These are phyloP conservation scores for Drosophila silvestris DNA, from an alignment of 2,888 invertebrate genomes.

Conservation along the genomic window DNA sequence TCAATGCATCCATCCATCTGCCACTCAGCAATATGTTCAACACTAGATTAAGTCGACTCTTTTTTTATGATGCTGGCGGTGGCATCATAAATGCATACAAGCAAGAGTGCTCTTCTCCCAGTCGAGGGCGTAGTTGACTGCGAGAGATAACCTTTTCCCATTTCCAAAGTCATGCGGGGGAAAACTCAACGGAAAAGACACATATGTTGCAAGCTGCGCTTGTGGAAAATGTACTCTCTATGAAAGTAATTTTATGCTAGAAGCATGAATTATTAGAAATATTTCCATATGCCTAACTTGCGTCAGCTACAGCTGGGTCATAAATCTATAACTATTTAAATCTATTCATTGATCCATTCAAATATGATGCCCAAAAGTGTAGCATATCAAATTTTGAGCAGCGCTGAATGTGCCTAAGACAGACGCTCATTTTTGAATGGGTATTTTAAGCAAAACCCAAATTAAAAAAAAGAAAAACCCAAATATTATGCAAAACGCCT, in stretches of 20 bases:
- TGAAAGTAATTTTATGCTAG: too few relatives aligned
- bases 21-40: not conserved
- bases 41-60: not conserved
- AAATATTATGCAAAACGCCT: slow-evolving; percentile 17
- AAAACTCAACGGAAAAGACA: not conserved
- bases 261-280: not conserved
- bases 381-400: not conserved
- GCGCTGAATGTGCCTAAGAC: not conserved
- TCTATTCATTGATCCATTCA: not conserved
- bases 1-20: not conserved
- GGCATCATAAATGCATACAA: not conserved
- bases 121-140: not conserved
- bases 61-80: slow-evolving; percentile 7
- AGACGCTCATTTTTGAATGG: slow-evolving; percentile 4
- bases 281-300: not conserved
- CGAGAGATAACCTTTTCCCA: not conserved
- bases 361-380: not conserved
- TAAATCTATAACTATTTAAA: not conserved
- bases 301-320: not conserved
- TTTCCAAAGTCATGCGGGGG: not conserved
- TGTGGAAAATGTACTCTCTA: not conserved
- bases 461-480: not conserved
- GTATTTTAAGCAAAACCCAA: not conserved
- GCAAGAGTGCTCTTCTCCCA: not conserved
- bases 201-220: not conserved